Conservation (phyloP, 2,113 vertebrate species). For the Scatophagus argus region DNA sequence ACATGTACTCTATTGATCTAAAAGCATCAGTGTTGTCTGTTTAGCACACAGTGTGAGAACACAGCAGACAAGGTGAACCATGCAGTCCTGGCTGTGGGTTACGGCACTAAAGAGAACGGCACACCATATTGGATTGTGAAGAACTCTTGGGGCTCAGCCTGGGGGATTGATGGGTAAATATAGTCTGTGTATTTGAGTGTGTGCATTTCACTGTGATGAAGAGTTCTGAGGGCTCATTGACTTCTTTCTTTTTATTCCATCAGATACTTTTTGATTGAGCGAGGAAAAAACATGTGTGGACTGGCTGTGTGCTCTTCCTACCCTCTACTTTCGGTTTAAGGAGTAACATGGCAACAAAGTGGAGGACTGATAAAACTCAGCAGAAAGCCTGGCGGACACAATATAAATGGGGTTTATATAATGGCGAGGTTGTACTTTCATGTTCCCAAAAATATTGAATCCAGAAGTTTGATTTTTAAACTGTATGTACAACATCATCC, state of each 20-base stretch:
- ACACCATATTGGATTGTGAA: conserved; percentile 91
- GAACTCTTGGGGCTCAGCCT: conserved; percentile 89
- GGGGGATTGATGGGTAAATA: conserved; percentile 89
- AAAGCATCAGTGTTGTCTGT: conserved; percentile 30
- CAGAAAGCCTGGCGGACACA: background rate
- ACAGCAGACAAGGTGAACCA: conserved; percentile 92
- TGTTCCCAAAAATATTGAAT: background rate
- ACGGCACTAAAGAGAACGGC: conserved; percentile 75
- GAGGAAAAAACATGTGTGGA: conserved; percentile 92
- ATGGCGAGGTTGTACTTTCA: background rate
- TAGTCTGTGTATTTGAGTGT: conserved; percentile 7
- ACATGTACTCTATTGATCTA: conserved; percentile 24
- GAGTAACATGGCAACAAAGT: background rate
- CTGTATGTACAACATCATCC: background rate
- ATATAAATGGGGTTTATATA: too few species aligned
- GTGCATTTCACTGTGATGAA: conserved; percentile 9
- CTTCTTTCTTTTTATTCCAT: conserved; percentile 26
- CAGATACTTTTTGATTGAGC: conserved; percentile 92
- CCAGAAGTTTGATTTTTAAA: background rate
- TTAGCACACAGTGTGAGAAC: conserved; percentile 85
- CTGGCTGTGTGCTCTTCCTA: conserved; percentile 90
- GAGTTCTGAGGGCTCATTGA: background rate
- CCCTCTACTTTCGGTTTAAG: conserved; percentile 84
- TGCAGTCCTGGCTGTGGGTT: conserved; percentile 91
- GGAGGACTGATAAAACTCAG: background rate